phyloP scores from a whole-genome alignment of 2,113 vertebrate genomes.

The Camelus bactrianus region DNA sequence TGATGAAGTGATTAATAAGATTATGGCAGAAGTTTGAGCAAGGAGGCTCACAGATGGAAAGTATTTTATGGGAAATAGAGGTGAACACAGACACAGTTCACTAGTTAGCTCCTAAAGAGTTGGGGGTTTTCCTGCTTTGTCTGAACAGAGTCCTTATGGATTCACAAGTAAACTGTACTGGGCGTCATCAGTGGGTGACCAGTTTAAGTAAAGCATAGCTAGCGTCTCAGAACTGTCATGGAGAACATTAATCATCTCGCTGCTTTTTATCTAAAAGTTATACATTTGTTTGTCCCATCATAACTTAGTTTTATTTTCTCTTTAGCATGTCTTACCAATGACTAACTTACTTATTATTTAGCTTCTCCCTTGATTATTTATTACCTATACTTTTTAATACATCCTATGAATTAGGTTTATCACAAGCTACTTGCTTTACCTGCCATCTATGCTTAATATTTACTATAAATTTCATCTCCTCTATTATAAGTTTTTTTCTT shows the following conservation, averaged over 20 bases:
- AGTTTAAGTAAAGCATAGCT: neutral
- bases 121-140: neutral
- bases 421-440: neutral
- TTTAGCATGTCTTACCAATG: neutral
- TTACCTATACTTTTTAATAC: neutral
- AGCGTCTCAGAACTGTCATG: neutral
- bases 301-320: neutral
- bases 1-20: neutral
- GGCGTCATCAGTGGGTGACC: neutral
- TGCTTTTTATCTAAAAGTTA: neutral
- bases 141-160: neutral
- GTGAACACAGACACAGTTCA: neutral
- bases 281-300: neutral
- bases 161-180: neutral
- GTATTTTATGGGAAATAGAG: neutral
- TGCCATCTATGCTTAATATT: neutral
- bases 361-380: neutral
- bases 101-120: neutral
- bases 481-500: neutral
- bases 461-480: neutral
- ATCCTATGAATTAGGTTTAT: neutral
- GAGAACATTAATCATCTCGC: neutral
- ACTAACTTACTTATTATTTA: neutral
- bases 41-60: neutral
- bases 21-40: neutral